Evolutionary conservation across 2,113 vertebrate species (phyloP), one percentile per base, ranked within the genome.

Genomic region (Psittacula cyanocephala): DNA sequence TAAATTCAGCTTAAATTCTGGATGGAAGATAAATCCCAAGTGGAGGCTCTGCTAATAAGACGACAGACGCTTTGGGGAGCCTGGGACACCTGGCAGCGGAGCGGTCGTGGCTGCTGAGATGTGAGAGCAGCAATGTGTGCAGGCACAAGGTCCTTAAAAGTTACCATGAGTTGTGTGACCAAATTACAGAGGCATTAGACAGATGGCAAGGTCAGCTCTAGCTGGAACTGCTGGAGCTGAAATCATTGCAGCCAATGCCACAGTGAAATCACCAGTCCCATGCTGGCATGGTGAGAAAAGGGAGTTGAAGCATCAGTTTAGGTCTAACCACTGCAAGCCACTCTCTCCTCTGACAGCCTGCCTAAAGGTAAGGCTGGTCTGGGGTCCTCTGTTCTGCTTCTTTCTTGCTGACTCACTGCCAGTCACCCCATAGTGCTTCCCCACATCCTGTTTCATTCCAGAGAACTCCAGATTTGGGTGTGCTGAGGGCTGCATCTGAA

Each of bases 1-100:
- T 94, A 93, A 95, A 96, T 96, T 96, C 96, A 94, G 95, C 93
- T 95, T 95, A 90, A 71, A 94, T 96, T 97, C 95, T 84, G 93
- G 92, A 94, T 96, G 95, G 93, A 90, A 95, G 78, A 95, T 96
- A 95, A 96, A 94, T 97, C 95, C 94, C 95, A 94, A 93, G 93
- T 35, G 94, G 91, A 90, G 69, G 86, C 95, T 89, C 84, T 88
- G 94, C 59, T 96, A 96, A 96, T 96, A 96, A 95, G 91, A 94
- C 1, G 43, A 81, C 93, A 96, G 96, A 95, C 72, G 5, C 93
- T 84, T 86, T 1, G 0, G 90, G 94, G 96, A 96, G 88, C 93
- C 79, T 64, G 93, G 93, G 95, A 75, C 2, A 28, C 63, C 70
- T 89, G 94, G 89, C 89, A 95, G 93, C 1, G 0, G 39, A 81